These are phyloP conservation scores for Danio aesculapii DNA, from an alignment of 2,797 vertebrate species.

Conservation along the genomic window DNA sequence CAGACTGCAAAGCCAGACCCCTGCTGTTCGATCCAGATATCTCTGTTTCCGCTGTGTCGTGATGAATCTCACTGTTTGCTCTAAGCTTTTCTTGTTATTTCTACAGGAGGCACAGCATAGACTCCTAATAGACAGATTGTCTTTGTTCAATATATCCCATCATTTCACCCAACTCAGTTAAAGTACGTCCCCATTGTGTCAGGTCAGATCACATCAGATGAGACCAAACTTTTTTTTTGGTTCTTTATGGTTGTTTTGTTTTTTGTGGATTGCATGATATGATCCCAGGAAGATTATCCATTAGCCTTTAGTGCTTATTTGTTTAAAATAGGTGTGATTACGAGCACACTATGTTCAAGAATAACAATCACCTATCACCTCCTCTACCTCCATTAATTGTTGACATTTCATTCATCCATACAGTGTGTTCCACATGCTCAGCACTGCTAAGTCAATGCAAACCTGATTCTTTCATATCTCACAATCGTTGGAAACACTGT, in stretches of 20 bases:
- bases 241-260: not conserved
- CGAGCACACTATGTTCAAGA: not conserved
- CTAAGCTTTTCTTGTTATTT: not conserved
- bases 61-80: not conserved
- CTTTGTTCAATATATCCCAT: not conserved
- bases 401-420: not conserved
- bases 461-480: constrained; percentile 4
- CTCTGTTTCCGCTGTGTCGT: not conserved
- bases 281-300: not conserved
- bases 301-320: not conserved
- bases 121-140: not conserved
- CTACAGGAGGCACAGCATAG: not conserved
- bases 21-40: constrained; percentile 13
- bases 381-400: not conserved
- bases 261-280: not conserved
- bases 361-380: not conserved
- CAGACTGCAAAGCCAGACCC: constrained; percentile 19
- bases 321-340: not conserved
- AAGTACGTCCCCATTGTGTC: constrained; percentile 56
- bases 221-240: not conserved
- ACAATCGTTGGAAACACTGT: constrained; percentile 13
- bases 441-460: not conserved
- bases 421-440: not conserved
- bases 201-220: constrained; percentile 10
- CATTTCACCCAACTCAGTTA: constrained; percentile 30